Percentiles rank a stretch among this genome's conserved stretches.
Conservation (phyloP, 2,113 vertebrate genomes). For the Talpa occidentalis region DNA sequence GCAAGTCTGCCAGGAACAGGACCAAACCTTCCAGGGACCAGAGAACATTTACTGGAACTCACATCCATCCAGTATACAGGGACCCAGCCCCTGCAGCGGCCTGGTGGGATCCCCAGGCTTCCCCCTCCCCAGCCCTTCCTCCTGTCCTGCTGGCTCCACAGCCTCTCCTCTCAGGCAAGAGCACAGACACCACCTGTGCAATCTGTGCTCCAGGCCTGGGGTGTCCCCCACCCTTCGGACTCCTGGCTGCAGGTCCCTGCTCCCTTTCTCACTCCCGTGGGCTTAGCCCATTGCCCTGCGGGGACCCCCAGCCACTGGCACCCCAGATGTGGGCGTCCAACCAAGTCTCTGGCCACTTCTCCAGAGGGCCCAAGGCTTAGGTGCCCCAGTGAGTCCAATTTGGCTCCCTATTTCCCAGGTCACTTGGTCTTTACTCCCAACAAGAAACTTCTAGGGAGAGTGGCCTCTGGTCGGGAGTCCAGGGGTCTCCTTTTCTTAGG, state of each 20-base stretch:
- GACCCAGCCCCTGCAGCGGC: background rate
- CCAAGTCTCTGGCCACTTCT: background rate
- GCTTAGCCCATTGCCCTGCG: background rate
- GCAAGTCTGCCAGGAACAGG: background rate
- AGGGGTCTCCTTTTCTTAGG: background rate
- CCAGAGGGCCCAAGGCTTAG: background rate
- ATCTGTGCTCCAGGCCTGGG: background rate
- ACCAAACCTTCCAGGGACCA: background rate
- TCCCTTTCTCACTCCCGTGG: background rate
- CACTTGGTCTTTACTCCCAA: background rate
- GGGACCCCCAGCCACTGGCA: background rate
- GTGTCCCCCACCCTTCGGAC: too few species aligned
- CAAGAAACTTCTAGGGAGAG: slow-evolving; percentile 66
- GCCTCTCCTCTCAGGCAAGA: background rate
- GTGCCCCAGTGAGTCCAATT: background rate
- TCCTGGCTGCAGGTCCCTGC: too few species aligned
- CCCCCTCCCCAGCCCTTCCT: background rate
- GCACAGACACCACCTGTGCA: background rate
- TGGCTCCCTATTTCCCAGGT: background rate
- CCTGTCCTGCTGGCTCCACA: background rate
- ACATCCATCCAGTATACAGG: background rate
- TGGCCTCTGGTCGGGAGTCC: background rate
- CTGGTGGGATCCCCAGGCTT: too few species aligned
- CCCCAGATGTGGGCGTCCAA: background rate
- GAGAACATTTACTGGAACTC: background rate